phyloP scores from a whole-genome alignment of 1,140 invertebrate genomes.

The Vollenhovia emeryi region DNA sequence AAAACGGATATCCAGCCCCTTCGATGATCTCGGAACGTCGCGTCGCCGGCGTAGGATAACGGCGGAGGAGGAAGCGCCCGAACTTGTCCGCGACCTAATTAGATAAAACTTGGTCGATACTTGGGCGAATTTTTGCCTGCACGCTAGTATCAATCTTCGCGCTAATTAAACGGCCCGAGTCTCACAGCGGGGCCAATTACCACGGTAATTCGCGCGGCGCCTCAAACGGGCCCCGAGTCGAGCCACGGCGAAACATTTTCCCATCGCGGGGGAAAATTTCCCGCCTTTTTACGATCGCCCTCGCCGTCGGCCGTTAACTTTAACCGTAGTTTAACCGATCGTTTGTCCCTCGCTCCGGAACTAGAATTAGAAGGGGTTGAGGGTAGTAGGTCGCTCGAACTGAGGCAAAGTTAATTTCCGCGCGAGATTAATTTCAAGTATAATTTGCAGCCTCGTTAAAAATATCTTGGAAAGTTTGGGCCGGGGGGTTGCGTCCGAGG shows the following conservation, averaged over 20 bases:
- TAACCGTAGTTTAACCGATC: conserved; percentile 41
- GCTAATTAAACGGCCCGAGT: conserved; percentile 49
- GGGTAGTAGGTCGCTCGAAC: neutral
- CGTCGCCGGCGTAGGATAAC: conserved; percentile 1
- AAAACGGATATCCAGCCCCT: neutral
- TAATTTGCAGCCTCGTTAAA: conserved; percentile 10
- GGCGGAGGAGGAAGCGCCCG: neutral
- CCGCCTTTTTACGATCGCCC: conserved; percentile 36
- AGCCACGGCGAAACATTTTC: neutral
- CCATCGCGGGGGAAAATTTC: conserved; percentile 15
- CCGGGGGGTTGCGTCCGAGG: too few species aligned
- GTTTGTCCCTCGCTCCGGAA: neutral
- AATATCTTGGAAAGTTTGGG: neutral
- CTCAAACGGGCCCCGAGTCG: conserved; percentile 3
- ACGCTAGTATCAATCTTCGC: conserved; percentile 44
- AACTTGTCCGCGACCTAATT: conserved; percentile 51
- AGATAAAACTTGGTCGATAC: conserved; percentile 48
- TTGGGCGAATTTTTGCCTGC: conserved; percentile 47
- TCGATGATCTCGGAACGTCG: conserved; percentile 36
- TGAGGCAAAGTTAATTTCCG: conserved; percentile 32
- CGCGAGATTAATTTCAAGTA: conserved; percentile 13
- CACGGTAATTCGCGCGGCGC: neutral
- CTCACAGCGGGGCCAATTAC: conserved; percentile 38
- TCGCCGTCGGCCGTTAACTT: conserved; percentile 35
- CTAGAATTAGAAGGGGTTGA: neutral